Conservation (phyloP, 2,113 vertebrate species). For the Anhinga anhinga region DNA sequence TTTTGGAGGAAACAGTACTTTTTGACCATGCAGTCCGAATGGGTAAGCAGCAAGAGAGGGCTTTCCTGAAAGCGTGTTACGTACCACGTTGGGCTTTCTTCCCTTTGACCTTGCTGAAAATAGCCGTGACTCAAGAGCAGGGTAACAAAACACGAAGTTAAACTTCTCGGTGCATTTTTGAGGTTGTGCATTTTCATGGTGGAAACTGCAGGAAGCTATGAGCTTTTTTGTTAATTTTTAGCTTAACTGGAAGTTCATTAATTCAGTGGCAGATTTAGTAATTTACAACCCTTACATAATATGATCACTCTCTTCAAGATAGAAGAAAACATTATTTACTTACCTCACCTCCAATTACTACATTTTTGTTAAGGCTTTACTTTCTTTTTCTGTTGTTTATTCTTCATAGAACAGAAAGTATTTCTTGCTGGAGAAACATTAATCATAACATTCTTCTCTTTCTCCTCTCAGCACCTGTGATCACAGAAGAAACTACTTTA, state of each 20-base stretch:
- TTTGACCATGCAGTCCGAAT: conserved; percentile 88
- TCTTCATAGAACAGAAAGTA: background rate
- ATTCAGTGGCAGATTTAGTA: background rate
- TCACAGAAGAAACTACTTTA: conserved; percentile 94
- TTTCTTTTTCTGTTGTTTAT: background rate
- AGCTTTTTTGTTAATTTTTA: background rate
- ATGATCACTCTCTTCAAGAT: background rate
- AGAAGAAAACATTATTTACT: background rate
- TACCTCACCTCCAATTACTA: background rate
- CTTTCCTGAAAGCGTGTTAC: background rate
- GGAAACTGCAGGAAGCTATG: background rate
- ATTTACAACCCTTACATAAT: background rate
- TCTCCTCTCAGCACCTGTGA: conserved; percentile 82
- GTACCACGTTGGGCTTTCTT: background rate
- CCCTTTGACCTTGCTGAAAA: background rate
- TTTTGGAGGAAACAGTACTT: conserved; percentile 88
- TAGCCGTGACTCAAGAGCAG: background rate
- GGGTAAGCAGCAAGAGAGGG: conserved; percentile 66
- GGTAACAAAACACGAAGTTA: background rate
- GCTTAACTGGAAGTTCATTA: background rate
- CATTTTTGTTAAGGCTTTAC: background rate
- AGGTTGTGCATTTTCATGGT: background rate
- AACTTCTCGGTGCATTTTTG: background rate
- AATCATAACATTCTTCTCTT: background rate
- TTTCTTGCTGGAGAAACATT: background rate